Evolutionary conservation across 1,140 invertebrate species (phyloP), one percentile per base, ranked within the genome.

Genomic region (Drosophila repleta): DNA sequence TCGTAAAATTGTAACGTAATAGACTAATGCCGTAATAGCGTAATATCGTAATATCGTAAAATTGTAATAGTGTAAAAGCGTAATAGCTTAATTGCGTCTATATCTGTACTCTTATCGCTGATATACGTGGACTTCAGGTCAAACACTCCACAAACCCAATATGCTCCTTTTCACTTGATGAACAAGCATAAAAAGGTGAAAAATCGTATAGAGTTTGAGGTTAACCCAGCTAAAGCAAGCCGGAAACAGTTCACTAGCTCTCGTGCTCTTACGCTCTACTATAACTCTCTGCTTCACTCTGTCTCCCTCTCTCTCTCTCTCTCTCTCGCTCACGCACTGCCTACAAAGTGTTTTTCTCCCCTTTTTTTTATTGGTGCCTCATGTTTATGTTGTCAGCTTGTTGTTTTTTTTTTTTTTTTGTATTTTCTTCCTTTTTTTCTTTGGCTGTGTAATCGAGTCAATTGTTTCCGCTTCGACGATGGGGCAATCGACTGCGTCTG

Each of bases 401-500:
- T 76, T 43, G 35, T 43, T 58, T n/a, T 18, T 37, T 18, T 53
- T 45, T 51, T 65, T 76, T 43, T 52, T 52, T 8, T 21, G 26
- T 32, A 21, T 39, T 13, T 51, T 43, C 6, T 11, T 45, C 8
- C 1, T 61, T 52, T 53, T 67, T 74, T 52, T 49, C 45, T 15
- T 35, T 41, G 79, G 66, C 69, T 63, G 32, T 81, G 87, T 90
- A 90, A 82, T 90, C 87, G 87, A 90, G 87, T 90, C 85, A 90
- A 90, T 90, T 90, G 85, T 90, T 90, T 90, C 81, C 85, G 81
- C 60, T 90, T 73, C 78, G 73, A 60, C 78, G 85, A 90, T 81
- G 81, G 76, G 85, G 85, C 85, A 90, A 90, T 90, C 81, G 87
- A 85, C 71, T 90, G 85, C 82, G 78, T 90, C 78, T 76, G 69